Percentiles rank a stretch among this genome's conserved stretches.
These are phyloP conservation scores for Drosophila limbata DNA, from an alignment of 2,888 invertebrate genomes.

Conservation along the genomic window DNA sequence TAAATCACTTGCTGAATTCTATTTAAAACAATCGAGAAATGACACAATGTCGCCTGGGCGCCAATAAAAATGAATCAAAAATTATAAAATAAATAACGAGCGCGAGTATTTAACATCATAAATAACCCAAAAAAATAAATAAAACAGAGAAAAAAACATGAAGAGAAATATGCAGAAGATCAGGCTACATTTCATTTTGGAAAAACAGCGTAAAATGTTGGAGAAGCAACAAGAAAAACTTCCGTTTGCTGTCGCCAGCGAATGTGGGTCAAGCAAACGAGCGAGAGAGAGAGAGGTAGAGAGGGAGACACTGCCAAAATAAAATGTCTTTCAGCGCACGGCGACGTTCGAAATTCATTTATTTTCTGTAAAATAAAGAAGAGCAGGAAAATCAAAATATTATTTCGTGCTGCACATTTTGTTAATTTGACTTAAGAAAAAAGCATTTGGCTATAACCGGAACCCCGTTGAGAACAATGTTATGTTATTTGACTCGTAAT, in stretches of 20 bases:
- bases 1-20: slow-evolving; percentile 68
- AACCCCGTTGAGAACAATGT: slow-evolving; percentile 43
- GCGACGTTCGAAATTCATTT: slow-evolving; percentile 39
- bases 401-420: slow-evolving; percentile 40
- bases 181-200: slow-evolving; percentile 53
- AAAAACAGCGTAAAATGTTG: slow-evolving; percentile 52
- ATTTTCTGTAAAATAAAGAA: slow-evolving; percentile 21
- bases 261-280: slow-evolving; percentile 58
- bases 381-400: slow-evolving; percentile 1
- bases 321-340: slow-evolving; percentile 62
- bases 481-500: slow-evolving; percentile 11
- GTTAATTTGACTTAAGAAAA: slow-evolving; percentile 43
- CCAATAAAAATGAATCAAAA: slow-evolving; percentile 81
- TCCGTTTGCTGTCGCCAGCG: slow-evolving; percentile 66
- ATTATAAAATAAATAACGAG: slow-evolving; percentile 77
- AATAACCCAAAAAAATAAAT: slow-evolving; percentile 46
- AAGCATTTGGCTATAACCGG: slow-evolving; percentile 10
- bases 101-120: slow-evolving; percentile 52
- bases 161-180: slow-evolving; percentile 38
- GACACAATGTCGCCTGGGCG: slow-evolving; percentile 69
- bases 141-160: not conserved
- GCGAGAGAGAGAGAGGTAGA: not conserved
- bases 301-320: slow-evolving; percentile 63
- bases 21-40: slow-evolving; percentile 66
- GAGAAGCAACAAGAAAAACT: slow-evolving; percentile 61